Conservation (phyloP, 2,888 invertebrate genomes). For the Mythimna lalbum region DNA sequence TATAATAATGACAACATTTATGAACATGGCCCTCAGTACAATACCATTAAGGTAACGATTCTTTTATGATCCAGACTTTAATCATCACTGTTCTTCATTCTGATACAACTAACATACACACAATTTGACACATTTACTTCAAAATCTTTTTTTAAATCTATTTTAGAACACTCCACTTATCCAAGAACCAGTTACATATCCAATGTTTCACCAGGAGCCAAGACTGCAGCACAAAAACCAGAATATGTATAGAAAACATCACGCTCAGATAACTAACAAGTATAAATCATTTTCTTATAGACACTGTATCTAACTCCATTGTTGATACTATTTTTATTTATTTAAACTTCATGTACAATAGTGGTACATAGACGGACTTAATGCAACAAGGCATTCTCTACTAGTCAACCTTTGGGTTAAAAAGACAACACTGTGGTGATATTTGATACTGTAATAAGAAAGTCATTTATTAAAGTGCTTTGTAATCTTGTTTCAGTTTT, state of each 20-base stretch:
- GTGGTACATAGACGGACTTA: too few species aligned
- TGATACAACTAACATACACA: not conserved
- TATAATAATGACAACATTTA: not conserved
- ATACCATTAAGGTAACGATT: conserved; percentile 27
- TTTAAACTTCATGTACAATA: too few species aligned
- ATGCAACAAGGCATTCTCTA: too few species aligned
- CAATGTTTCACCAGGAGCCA: conserved; percentile 25
- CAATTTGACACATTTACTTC: not conserved
- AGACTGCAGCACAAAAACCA: conserved; percentile 1
- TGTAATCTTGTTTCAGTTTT: too few species aligned
- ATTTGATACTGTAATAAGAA: too few species aligned
- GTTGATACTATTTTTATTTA: not conserved
- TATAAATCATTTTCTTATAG: conserved; percentile 9
- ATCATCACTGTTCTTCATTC: conserved; percentile 91
- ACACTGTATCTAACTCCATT: not conserved
- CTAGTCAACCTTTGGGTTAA: too few species aligned
- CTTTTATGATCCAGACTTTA: not conserved
- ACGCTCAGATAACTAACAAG: conserved; percentile 58
- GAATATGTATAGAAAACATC: not conserved
- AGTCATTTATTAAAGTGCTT: too few species aligned
- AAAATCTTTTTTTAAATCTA: not conserved
- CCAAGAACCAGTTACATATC: conserved; percentile 14
- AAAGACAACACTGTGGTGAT: too few species aligned
- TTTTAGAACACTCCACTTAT: conserved; percentile 48
- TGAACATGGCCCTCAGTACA: conserved; percentile 4